Base-by-base conservation (phyloP, 2,888 invertebrate genomes). In the Chymomyza amoena region DNA sequence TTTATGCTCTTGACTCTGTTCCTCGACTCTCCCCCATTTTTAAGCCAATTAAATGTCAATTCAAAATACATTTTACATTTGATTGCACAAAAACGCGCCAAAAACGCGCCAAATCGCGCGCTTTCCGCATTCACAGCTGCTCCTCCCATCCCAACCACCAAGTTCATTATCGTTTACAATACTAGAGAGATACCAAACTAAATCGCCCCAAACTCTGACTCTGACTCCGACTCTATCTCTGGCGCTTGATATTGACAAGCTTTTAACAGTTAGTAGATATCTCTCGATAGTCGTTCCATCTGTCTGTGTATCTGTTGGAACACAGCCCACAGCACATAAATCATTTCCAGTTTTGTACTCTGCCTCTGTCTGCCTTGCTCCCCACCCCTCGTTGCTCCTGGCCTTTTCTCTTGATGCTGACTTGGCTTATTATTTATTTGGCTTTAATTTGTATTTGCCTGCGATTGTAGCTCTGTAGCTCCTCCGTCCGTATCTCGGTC, bases 1-100 rank as follows among this genome's bases (percentile, higher is more conserved):
- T 51, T 57, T 45, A n/a, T 32, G 32, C n/a, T 39, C 60, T 16
- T 45, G 62, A 61, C 36, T 56, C 25, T 25, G 25, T 25, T 25
- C 10, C 56, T 18, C 56, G 7, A 15, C 25, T 10, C 54, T 59
- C 16, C 63, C 9, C 9, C 51, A 52, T 28, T 69, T 68, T 72
- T 69, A 76, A 78, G 73, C 80, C 85, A 85, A 85, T 83, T 85
- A 85, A 75, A 77, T 76, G 75, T 69, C 83, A 74, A 83, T 85
- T 85, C 77, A 73, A 79, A 73, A 71, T 75, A 74, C 71, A 85
- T 85, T 85, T 83, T 77, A 82, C 83, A 80, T 73, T 78, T 76
- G 67, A 83, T 75, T 83, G 83, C 81, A 81, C 83, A 82, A 82
- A 80, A 82, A 75, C 71, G 84, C 81, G 84, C 67, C 65, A 73